phyloP scores from a whole-genome alignment of 2,113 vertebrate genomes.

The Pollachius pollachius region DNA sequence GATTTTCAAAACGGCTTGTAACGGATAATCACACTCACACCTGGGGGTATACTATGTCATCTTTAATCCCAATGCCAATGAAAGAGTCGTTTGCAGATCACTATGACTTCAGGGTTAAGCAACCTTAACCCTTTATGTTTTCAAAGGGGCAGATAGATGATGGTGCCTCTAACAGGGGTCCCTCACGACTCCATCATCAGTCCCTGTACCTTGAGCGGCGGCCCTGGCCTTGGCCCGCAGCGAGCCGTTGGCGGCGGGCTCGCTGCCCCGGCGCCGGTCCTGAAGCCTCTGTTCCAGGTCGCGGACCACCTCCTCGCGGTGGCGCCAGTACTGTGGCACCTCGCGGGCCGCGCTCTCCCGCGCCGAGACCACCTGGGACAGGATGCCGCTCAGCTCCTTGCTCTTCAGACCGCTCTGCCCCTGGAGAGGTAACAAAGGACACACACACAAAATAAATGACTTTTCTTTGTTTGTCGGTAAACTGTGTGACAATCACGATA shows the following conservation, averaged over 20 bases:
- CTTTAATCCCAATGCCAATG: no score
- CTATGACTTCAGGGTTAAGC: no score
- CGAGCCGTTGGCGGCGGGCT: constrained; percentile 9
- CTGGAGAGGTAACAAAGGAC: constrained; percentile 33
- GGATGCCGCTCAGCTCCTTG: constrained; percentile 32
- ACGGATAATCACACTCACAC: no score
- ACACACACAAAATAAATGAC: neutral
- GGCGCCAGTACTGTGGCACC: constrained; percentile 48
- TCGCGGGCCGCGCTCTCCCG: constrained; percentile 34
- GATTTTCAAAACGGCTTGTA: no score
- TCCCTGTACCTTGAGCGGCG: constrained; percentile 31
- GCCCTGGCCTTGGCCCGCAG: constrained; percentile 35
- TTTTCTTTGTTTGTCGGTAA: neutral
- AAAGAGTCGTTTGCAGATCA: no score
- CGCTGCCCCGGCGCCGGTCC: constrained; percentile 22
- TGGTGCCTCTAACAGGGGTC: no score
- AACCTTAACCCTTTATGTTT: no score
- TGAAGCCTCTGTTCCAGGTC: constrained; percentile 47
- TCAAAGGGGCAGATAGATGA: no score
- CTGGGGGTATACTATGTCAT: no score
- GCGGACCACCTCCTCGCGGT: constrained; percentile 42
- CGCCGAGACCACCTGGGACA: constrained; percentile 43
- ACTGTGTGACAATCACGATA: neutral
- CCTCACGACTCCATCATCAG: no score
- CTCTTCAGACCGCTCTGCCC: constrained; percentile 50